Percentiles rank a stretch among this genome's conserved stretches.
These are phyloP conservation scores for Sinopyrophorus schimmeli DNA, from an alignment of 2,888 invertebrate species.

Conservation along the genomic window DNA sequence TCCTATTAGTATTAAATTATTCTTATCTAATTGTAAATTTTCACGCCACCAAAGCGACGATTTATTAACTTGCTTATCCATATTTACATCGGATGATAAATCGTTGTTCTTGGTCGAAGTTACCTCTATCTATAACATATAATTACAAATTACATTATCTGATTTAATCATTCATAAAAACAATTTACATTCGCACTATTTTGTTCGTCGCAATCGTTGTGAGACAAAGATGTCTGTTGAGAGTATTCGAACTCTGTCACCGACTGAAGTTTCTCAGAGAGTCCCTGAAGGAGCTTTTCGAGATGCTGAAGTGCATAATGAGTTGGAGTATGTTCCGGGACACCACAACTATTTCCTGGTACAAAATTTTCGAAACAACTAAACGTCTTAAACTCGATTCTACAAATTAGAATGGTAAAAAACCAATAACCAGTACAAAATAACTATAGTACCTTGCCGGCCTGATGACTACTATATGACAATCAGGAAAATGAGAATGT, in stretches of 20 bases:
- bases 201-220: conserved; percentile 7
- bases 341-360: conserved; percentile 76
- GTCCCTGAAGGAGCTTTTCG: conserved; percentile 63
- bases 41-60: conserved; percentile 64
- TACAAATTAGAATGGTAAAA: conserved; percentile 51
- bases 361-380: conserved; percentile 91
- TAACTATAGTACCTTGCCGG: conserved; percentile 61
- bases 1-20: conserved; percentile 68
- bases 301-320: conserved; percentile 75
- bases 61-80: conserved; percentile 13
- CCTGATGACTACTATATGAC: conserved; percentile 72
- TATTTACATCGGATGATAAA: background rate
- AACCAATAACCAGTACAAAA: too few relatives aligned
- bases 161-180: too few relatives aligned
- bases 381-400: conserved; percentile 82
- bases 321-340: conserved; percentile 76
- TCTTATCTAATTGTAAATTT: conserved; percentile 61
- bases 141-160: background rate
- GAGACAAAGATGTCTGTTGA: background rate
- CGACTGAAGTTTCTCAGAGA: conserved; percentile 57
- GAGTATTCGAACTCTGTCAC: conserved; percentile 11
- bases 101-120: too few relatives aligned
- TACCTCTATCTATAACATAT: background rate
- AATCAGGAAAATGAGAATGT: conserved; percentile 69
- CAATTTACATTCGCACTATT: conserved; percentile 2